These are phyloP conservation scores for Macrobrachium nipponense DNA, from an alignment of 1,140 invertebrate species.

Conservation along the genomic window DNA sequence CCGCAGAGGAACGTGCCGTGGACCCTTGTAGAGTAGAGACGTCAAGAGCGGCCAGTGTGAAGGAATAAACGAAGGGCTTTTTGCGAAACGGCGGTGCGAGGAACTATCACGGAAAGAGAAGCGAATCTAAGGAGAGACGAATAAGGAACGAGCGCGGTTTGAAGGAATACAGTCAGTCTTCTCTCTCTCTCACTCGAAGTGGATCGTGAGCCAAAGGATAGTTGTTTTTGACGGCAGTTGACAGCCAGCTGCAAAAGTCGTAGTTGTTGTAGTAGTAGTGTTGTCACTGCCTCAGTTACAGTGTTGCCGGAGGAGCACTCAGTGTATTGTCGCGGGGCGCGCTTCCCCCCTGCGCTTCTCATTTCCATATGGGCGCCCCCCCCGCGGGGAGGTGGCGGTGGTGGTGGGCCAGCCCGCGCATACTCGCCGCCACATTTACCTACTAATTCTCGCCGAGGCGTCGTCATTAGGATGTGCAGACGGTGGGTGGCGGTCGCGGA, in stretches of 20 bases:
- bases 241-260: slow-evolving; percentile 23
- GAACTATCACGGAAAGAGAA: not conserved
- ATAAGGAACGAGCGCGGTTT: too few relatives aligned
- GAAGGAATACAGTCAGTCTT: too few relatives aligned
- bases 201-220: slow-evolving; percentile 8
- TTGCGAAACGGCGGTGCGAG: not conserved
- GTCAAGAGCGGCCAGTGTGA: slow-evolving; percentile 43
- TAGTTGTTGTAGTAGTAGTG: slow-evolving; percentile 27
- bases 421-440: slow-evolving; percentile 64
- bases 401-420: slow-evolving; percentile 62
- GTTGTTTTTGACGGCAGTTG: too few relatives aligned
- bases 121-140: not conserved
- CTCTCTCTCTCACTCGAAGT: too few relatives aligned
- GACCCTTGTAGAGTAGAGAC: slow-evolving; percentile 55
- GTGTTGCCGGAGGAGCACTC: slow-evolving; percentile 52
- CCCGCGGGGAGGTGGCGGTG: slow-evolving; percentile 58
- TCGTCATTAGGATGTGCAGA: slow-evolving; percentile 62
- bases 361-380: slow-evolving; percentile 64
- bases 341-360: slow-evolving; percentile 58
- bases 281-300: slow-evolving; percentile 40
- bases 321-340: slow-evolving; percentile 61
- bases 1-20: slow-evolving; percentile 58
- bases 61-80: slow-evolving; percentile 35
- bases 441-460: slow-evolving; percentile 63
- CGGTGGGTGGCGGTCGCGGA: slow-evolving; percentile 59